Percentiles rank a stretch among this genome's conserved stretches.
Evolutionary conservation across 2,888 invertebrate genomes (phyloP).

Genomic region (Temnothorax rugatulus): DNA sequence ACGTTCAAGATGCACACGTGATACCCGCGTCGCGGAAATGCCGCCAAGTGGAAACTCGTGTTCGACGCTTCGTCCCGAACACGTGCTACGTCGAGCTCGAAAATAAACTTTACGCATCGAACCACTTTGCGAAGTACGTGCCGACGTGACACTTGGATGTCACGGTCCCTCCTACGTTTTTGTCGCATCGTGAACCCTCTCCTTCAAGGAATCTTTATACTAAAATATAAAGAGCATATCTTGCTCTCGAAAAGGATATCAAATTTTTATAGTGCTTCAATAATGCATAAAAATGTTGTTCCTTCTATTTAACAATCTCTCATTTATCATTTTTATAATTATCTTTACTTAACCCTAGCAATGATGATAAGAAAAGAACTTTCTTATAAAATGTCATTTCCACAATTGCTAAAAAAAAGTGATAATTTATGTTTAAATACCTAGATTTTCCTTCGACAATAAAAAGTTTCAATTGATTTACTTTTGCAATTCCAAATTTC

Average conservation of each 20-base stretch:
- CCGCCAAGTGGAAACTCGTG: constrained; percentile 83
- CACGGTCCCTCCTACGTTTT: background rate
- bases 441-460: background rate
- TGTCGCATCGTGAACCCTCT: constrained; percentile 29
- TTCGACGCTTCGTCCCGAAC: constrained; percentile 74
- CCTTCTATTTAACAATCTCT: background rate
- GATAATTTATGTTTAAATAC: background rate
- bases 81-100: constrained; percentile 73
- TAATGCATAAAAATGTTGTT: background rate
- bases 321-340: background rate
- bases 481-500: background rate
- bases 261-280: constrained; percentile 3
- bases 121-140: constrained; percentile 78
- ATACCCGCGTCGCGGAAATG: constrained; percentile 73
- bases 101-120: constrained; percentile 78
- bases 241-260: background rate
- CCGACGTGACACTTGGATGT: constrained; percentile 65
- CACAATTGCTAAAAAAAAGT: background rate
- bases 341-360: background rate
- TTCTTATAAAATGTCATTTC: background rate
- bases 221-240: background rate
- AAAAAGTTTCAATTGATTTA: background rate
- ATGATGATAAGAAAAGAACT: background rate
- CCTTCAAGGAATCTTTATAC: constrained; percentile 22
- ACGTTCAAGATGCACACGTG: constrained; percentile 74